Evolutionary conservation across 2,888 invertebrate genomes (phyloP), one percentile per base, ranked within the genome.

Genomic region (Geophilus truncorum): DNA sequence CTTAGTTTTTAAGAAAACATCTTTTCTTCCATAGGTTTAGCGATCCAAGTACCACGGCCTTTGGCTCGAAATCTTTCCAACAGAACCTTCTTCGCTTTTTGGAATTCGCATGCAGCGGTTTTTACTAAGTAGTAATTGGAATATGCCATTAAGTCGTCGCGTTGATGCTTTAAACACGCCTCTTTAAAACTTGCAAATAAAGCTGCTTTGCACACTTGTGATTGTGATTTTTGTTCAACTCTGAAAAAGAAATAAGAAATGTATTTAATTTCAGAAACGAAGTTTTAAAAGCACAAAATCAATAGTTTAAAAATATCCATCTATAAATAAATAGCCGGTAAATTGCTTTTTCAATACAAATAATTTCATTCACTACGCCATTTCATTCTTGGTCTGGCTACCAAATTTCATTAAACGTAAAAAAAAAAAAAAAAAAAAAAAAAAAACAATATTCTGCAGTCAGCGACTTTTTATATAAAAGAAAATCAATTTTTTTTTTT

Each of bases 21-120:
- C 83, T 87, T 86, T 82, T 87, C 87, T 82, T 87, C 87, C 21
- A 85, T 83, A 25, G 87, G 87, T 82, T 87, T 87, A 25, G 85
- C 84, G 32, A 87, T 85, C 87, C 87, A 87, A 6, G 83, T 84
- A n/a, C 87, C 86, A 82, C 84, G 85, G 51, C 85, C 84, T 78
- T 85, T 84, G 28, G 85, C 84, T 80, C 85, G 84, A 81, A 87
- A 86, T 83, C 85, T 84, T 57, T 84, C 82, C 76, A 85, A 81
- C 84, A 87, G 85, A 32, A 84, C 84, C 57, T 83, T 82, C 82
- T 86, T 87, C 9, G 87, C 86, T 25, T 83, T 34, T 81, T 86
- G 85, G 83, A 86, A 87, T 81, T 86, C 85, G 32, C 70, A 80
- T 23, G 86, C 86, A 80, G 83, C 84, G 81, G 83, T 82, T 82